A percentile compares a stretch with the other conserved stretches of the same genome.
These are phyloP conservation scores for Matsumurasca onukii DNA, from an alignment of 1,140 invertebrate species.

Conservation along the genomic window DNA sequence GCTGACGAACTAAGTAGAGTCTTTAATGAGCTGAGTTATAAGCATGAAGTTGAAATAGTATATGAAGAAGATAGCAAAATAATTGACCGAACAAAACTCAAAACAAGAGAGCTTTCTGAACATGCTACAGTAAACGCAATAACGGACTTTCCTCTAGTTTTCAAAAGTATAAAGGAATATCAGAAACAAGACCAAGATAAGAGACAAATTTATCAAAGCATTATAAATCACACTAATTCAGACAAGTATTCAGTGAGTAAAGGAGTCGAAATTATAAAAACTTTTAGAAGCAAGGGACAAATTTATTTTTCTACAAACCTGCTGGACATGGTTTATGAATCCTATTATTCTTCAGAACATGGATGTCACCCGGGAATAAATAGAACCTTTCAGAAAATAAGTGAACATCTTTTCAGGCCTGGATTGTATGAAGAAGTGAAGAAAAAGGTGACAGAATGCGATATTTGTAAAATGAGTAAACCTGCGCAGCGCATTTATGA, in stretches of 20 bases:
- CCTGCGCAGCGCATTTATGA: conserved; percentile 1
- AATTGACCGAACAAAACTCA: not conserved
- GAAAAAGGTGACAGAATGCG: not conserved
- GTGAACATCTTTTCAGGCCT: not conserved
- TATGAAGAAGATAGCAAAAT: conserved; percentile 6
- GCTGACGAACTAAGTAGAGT: not conserved
- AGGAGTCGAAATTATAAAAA: not conserved
- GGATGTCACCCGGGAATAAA: not conserved
- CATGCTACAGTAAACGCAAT: not conserved
- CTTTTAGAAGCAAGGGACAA: not conserved
- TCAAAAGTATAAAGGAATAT: conserved; percentile 10
- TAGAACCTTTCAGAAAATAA: conserved; percentile 5
- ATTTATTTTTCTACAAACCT: not conserved
- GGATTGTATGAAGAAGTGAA: not conserved
- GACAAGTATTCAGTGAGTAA: conserved; percentile 1
- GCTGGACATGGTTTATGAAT: conserved; percentile 2
- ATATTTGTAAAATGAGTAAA: conserved; percentile 9
- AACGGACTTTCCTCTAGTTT: conserved; percentile 2
- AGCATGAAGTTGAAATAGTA: not conserved
- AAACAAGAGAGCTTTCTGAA: not conserved
- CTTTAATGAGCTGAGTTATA: not conserved
- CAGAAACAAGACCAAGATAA: not conserved
- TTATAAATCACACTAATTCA: not conserved
- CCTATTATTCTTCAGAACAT: conserved; percentile 9
- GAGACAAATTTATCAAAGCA: conserved; percentile 1